A percentile compares a stretch with the other conserved stretches of the same genome.
Evolutionary conservation across 2,888 invertebrate genomes (phyloP).

Genomic region (Apamea sordens): DNA sequence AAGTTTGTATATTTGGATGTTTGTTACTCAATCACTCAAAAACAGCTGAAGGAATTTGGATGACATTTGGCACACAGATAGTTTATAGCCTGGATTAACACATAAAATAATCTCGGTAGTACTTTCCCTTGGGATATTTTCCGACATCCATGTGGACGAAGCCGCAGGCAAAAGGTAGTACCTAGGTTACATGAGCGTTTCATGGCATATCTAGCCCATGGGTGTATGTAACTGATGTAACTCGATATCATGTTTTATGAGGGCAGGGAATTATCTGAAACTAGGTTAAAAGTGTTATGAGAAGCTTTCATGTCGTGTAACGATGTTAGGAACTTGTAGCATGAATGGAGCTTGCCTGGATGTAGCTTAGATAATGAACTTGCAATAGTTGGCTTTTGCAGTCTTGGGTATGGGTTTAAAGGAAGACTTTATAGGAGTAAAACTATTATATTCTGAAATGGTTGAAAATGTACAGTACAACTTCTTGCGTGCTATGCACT

Average conservation of each 20-base stretch:
- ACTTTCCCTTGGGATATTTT: no score
- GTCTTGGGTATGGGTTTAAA: not conserved
- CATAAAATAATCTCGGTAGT: no score
- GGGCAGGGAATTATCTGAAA: constrained; percentile 33
- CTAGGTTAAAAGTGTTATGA: constrained; percentile 32
- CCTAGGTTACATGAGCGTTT: not conserved
- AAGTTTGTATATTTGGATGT: no score
- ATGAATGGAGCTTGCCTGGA: constrained; percentile 6
- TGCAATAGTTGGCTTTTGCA: not conserved
- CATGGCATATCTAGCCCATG: constrained; percentile 1
- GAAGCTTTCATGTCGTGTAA: constrained; percentile 35
- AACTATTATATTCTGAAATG: not conserved
- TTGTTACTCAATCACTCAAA: no score
- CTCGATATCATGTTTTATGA: constrained; percentile 36
- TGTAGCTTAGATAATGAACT: constrained; percentile 3
- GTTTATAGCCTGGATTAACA: no score
- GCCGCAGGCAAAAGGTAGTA: no score
- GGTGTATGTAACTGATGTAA: constrained; percentile 31
- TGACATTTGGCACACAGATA: no score
- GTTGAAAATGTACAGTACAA: no score
- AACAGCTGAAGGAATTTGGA: no score
- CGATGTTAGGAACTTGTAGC: constrained; percentile 35
- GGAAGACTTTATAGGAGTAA: not conserved
- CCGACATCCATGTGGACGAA: no score
- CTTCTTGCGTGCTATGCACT: no score